A percentile compares a stretch with the other conserved stretches of the same genome.
These are phyloP conservation scores for Cetoscarus ocellatus DNA, from an alignment of 2,797 vertebrate genomes.

Conservation along the genomic window DNA sequence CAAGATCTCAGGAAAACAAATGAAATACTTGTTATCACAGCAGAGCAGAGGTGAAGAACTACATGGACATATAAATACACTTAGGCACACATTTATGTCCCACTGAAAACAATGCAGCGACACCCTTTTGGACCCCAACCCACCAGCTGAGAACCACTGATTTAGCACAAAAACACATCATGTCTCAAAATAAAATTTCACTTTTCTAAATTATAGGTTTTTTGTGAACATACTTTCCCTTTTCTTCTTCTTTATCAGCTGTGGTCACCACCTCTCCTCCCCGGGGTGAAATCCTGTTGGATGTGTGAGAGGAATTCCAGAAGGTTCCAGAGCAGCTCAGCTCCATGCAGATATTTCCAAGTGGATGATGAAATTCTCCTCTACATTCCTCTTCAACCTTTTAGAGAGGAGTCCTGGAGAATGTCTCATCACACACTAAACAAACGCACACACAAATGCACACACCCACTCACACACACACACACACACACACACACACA, in stretches of 20 bases:
- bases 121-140: too few relatives aligned
- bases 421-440: conserved; percentile 62
- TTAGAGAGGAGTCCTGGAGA: conserved; percentile 64
- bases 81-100: too few relatives aligned
- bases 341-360: conserved; percentile 62
- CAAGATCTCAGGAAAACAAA: too few relatives aligned
- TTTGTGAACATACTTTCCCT: too few relatives aligned
- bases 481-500: conserved; percentile 3
- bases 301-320: conserved; percentile 37
- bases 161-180: background rate
- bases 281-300: background rate
- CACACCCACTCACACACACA: conserved; percentile 5
- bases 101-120: too few relatives aligned
- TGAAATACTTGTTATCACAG: too few relatives aligned
- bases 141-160: background rate
- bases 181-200: background rate
- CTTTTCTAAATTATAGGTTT: background rate
- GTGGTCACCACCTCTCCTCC: conserved; percentile 14
- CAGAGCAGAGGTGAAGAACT: too few relatives aligned
- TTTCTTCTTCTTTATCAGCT: conserved; percentile 28
- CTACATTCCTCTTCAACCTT: conserved; percentile 65
- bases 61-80: too few relatives aligned
- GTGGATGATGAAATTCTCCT: conserved; percentile 72
- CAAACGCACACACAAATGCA: background rate
- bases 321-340: conserved; percentile 33